These are phyloP conservation scores for Gambusia affinis DNA, from an alignment of 2,113 vertebrate species.

Conservation along the genomic window DNA sequence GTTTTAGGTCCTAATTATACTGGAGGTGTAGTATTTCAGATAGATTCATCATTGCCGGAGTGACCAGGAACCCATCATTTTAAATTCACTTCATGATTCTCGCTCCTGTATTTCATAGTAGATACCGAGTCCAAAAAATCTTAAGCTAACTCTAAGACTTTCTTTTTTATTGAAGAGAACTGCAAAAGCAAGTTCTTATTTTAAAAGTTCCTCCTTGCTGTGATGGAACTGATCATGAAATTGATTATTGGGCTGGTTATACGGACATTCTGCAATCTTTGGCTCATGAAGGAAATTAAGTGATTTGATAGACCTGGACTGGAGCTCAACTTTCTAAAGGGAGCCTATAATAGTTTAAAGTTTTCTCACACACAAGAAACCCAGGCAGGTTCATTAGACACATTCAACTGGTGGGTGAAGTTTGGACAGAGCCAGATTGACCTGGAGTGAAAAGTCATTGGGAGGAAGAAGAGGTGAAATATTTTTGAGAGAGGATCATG, in stretches of 20 bases:
- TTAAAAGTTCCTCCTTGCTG: not conserved
- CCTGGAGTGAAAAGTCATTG: not conserved
- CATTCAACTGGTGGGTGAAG: conserved; percentile 9
- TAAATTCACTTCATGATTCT: not conserved
- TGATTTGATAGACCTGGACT: not conserved
- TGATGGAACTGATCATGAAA: conserved; percentile 1
- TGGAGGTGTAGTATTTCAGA: not conserved
- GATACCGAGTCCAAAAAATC: not conserved
- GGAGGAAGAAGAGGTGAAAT: not conserved
- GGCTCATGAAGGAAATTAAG: not conserved
- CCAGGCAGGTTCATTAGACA: not conserved
- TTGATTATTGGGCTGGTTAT: not conserved
- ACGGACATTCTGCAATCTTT: not conserved
- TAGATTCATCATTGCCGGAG: not conserved
- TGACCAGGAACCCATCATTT: not conserved
- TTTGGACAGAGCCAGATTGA: not conserved
- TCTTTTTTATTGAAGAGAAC: not conserved
- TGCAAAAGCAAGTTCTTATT: not conserved
- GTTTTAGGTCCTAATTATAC: not conserved
- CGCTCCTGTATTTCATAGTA: not conserved
- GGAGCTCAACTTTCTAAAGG: not conserved
- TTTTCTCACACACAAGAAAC: not conserved
- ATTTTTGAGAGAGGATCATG: not conserved
- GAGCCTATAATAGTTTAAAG: not conserved
- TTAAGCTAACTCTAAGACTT: not conserved